Evolutionary conservation across 2,888 invertebrate genomes (phyloP), one percentile per base, ranked within the genome.

Genomic region (Drosophila yooni): DNA sequence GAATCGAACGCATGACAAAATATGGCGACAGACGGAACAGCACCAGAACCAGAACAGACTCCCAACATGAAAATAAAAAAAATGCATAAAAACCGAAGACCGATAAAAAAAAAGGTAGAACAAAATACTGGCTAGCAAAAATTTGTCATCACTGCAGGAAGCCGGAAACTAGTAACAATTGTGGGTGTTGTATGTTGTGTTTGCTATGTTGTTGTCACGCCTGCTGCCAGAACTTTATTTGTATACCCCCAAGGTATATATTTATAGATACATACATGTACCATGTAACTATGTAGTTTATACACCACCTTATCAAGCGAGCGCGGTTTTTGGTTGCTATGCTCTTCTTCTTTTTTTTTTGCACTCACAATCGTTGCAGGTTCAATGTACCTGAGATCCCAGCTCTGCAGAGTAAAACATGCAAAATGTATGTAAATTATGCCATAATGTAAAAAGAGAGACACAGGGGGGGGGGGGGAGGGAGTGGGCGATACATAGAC

Each of bases 91-190:
- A 66, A 54, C 7, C 18, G 13, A 6, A 21, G 27, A 29, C 50
- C 18, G 50, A 50, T 54, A 53, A 57, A 70, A 52, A 59, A 36
- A 46, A 25, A 25, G 63, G 75, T 63, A 64, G n/a, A 66, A 72
- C 76, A 76, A 76, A 84, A 76, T 48, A 51, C 59, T 60, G 68
- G 68, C 66, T 66, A 62, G 70, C 75, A 69, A 72, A 83, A 89
- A 88, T 88, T 89, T 89, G 91, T 90, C 90, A 86, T 73, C 86
- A 56, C 88, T 67, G 79, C 86, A 76, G 89, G 90, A 89, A 89
- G 74, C 82, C 88, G 89, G 91, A 91, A 91, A 82, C 88, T 89
- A 82, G 87, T 82, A 84, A 84, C 90, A 88, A 85, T 89, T 80
- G 74, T 52, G 74, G 76, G 68, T 70, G 66, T 21, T 68, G 76